Evolutionary conservation across 53 echinoderm and acorn worm genomes (phyloP), one percentile per base, ranked within the genome.

Genomic region (Paracentrotus lividus): DNA sequence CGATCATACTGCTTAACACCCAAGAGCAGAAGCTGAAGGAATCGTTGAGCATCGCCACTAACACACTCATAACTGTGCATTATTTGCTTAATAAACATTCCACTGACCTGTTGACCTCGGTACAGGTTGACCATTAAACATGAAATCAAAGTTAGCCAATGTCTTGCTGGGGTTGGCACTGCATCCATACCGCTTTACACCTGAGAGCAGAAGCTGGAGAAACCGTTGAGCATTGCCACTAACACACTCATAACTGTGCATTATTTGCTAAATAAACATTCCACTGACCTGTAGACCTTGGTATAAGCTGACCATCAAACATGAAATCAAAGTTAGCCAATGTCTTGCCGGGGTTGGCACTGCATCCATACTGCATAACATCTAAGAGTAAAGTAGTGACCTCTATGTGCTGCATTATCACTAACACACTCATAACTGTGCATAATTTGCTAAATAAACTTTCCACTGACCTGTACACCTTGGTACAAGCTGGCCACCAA

Each of bases 1-100:
- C 97, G 96, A 24, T 97, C 99, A 93, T 95, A 97, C 77, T 87
- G 77, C 47, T 94, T 93, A 26, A 97, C 69, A 84, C 97, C 97
- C 96, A 13, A n/a, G n/a, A n/a, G n/a, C n/a, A n/a, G n/a, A n/a
- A n/a, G n/a, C n/a, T n/a, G n/a, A n/a, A n/a, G n/a, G n/a, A n/a
- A n/a, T n/a, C n/a, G n/a, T n/a, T n/a, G n/a, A n/a, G n/a, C n/a
- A n/a, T n/a, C n/a, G n/a, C n/a, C n/a, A n/a, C n/a, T n/a, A n/a
- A n/a, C n/a, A n/a, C n/a, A n/a, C n/a, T n/a, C n/a, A n/a, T n/a
- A n/a, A n/a, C n/a, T n/a, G n/a, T n/a, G n/a, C n/a, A n/a, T n/a
- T n/a, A n/a, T n/a, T n/a, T n/a, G n/a, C n/a, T n/a, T n/a, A n/a
- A n/a, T n/a, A n/a, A n/a, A n/a, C n/a, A n/a, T n/a, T n/a, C n/a